phyloP scores from a whole-genome alignment of 2,113 vertebrate genomes.

The Saguinus imperator region DNA sequence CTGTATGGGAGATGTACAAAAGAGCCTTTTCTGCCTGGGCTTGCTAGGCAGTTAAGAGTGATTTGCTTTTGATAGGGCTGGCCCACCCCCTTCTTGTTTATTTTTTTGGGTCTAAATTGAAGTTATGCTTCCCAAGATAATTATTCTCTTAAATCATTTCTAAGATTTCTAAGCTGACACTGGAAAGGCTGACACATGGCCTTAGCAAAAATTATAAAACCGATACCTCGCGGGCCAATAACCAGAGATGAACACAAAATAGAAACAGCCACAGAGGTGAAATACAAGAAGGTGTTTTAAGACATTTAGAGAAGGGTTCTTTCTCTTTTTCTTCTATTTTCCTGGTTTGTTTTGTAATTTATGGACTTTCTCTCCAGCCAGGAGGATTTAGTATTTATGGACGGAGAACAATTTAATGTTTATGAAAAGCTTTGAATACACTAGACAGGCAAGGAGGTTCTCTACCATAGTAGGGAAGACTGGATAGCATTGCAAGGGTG shows the following conservation, averaged over 20 bases:
- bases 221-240: not conserved
- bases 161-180: not conserved
- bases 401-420: not conserved
- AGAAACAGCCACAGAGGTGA: slow-evolving; percentile 31
- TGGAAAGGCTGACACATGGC: not conserved
- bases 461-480: not conserved
- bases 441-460: accelerated
- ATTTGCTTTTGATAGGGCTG: not conserved
- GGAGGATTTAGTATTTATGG: not conserved
- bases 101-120: not conserved
- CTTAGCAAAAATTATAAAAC: slow-evolving; percentile 49
- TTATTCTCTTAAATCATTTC: not conserved
- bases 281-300: slow-evolving; percentile 49
- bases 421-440: not conserved
- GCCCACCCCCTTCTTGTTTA: not conserved
- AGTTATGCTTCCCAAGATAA: not conserved
- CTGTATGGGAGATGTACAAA: slow-evolving; percentile 36
- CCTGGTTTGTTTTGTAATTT: not conserved
- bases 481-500: accelerated
- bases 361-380: not conserved
- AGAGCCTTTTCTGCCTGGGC: not conserved
- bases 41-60: not conserved
- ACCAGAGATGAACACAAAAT: slow-evolving; percentile 48
- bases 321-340: not conserved
- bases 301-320: not conserved